These are phyloP conservation scores for Torymus aiolomorphi DNA, from an alignment of 2,888 invertebrate species.

Conservation along the genomic window DNA sequence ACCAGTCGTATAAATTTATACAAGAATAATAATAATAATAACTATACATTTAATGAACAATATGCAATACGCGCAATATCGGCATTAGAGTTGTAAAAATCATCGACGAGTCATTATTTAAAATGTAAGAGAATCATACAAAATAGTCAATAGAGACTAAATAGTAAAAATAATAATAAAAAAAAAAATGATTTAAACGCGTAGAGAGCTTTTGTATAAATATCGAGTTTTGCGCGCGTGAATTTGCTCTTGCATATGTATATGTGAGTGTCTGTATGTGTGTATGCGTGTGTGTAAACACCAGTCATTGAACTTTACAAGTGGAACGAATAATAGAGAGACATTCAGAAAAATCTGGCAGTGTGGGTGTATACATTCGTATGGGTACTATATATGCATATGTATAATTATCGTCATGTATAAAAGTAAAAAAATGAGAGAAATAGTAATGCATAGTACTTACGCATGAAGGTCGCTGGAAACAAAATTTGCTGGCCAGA, in stretches of 20 bases:
- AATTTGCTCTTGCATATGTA: not conserved
- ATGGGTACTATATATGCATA: constrained; percentile 22
- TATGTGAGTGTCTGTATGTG: too few species aligned
- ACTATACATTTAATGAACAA: constrained; percentile 60
- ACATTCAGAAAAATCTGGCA: constrained; percentile 45
- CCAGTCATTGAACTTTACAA: constrained; percentile 54
- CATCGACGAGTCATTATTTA: constrained; percentile 33
- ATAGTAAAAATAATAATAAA: constrained; percentile 22
- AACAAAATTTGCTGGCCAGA: constrained; percentile 51
- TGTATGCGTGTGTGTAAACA: constrained; percentile 18
- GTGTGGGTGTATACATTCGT: constrained; percentile 33
- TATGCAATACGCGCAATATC: constrained; percentile 39
- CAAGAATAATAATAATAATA: constrained; percentile 13
- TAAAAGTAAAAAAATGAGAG: constrained; percentile 45
- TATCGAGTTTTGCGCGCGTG: constrained; percentile 40
- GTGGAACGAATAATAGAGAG: constrained; percentile 46
- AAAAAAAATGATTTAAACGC: constrained; percentile 53
- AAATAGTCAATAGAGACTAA: constrained; percentile 48
- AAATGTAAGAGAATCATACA: constrained; percentile 39
- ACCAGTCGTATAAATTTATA: constrained; percentile 7
- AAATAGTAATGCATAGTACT: constrained; percentile 32
- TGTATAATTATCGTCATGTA: constrained; percentile 37
- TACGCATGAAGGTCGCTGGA: constrained; percentile 32
- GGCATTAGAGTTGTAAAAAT: constrained; percentile 14
- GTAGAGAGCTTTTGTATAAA: constrained; percentile 54